Evolutionary conservation across 2,888 invertebrate species (phyloP).

Genomic region (Caenorhabditis angaria): DNA sequence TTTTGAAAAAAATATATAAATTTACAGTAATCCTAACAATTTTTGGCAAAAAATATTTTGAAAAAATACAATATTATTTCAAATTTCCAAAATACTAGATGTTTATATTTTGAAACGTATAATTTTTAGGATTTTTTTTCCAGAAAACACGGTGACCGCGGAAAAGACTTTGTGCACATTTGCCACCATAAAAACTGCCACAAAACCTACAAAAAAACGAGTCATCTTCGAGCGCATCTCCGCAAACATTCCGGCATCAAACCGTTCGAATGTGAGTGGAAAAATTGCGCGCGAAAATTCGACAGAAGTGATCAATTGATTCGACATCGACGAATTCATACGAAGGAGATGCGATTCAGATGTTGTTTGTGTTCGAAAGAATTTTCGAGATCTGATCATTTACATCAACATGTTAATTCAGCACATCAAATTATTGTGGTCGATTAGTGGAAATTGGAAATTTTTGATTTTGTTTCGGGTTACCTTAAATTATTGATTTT

Average conservation of each 20-base stretch:
- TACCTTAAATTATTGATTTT: too few relatives aligned
- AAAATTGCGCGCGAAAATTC: conserved; percentile 32
- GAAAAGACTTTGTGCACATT: conserved; percentile 28
- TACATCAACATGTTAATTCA: conserved; percentile 43
- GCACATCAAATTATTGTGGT: conserved; percentile 36
- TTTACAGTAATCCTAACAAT: too few relatives aligned
- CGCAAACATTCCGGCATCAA: conserved; percentile 40
- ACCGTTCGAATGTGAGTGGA: conserved; percentile 46
- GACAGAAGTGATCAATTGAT: conserved; percentile 51
- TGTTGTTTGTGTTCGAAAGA: conserved; percentile 31
- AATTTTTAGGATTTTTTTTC: conserved; percentile 5
- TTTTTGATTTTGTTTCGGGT: conserved; percentile 1
- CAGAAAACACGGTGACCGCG: conserved; percentile 38
- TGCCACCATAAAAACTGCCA: conserved; percentile 37
- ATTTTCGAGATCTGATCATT: conserved; percentile 50
- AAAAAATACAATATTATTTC: conserved; percentile 7
- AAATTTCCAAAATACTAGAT: background rate
- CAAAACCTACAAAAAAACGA: conserved; percentile 53
- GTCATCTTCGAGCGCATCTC: conserved; percentile 50
- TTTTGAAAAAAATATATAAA: too few relatives aligned
- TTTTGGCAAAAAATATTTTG: too few relatives aligned
- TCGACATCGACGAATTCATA: conserved; percentile 44
- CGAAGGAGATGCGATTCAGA: conserved; percentile 34
- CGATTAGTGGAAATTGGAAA: too few relatives aligned
- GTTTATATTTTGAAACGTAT: too few relatives aligned